phyloP scores from a whole-genome alignment of 2,113 vertebrate species.

The Tiliqua scincoides region DNA sequence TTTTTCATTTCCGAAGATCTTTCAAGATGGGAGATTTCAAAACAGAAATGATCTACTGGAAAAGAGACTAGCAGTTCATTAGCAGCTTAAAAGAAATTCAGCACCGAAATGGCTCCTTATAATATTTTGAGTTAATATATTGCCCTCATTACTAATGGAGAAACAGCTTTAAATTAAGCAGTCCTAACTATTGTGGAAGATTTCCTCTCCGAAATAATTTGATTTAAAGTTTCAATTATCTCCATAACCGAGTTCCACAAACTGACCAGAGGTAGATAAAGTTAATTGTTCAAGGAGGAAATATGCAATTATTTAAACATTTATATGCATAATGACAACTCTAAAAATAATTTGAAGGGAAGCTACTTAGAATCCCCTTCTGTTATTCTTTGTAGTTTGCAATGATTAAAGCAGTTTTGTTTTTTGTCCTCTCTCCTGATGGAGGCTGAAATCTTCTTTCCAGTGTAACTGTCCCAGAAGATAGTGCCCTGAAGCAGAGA shows the following conservation, averaged over 20 bases:
- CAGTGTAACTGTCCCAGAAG: background rate
- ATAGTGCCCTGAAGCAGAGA: background rate
- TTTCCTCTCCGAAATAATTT: slow-evolving; percentile 16
- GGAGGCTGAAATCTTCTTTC: background rate
- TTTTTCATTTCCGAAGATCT: background rate
- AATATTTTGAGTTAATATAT: slow-evolving; percentile 21
- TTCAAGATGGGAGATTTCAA: background rate
- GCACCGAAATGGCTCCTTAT: background rate
- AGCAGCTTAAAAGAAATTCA: background rate
- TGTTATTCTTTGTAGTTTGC: slow-evolving; percentile 9
- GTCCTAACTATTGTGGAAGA: slow-evolving; percentile 8
- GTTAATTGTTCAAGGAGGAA: slow-evolving; percentile 39
- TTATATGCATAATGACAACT: slow-evolving; percentile 8
- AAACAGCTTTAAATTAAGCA: slow-evolving; percentile 37
- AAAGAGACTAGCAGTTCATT: slow-evolving; percentile 5
- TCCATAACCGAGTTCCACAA: background rate
- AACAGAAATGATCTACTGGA: slow-evolving; percentile 9
- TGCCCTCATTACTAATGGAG: slow-evolving; percentile 24
- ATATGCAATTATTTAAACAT: background rate
- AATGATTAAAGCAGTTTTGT: background rate
- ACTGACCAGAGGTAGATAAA: slow-evolving; percentile 3
- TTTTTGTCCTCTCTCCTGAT: background rate
- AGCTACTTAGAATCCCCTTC: background rate
- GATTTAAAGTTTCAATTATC: slow-evolving; percentile 38
- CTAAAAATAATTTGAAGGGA: background rate